A percentile compares a stretch with the other conserved stretches of the same genome.
Conservation (phyloP, 2,888 invertebrate species). For the Thalpophila matura region DNA sequence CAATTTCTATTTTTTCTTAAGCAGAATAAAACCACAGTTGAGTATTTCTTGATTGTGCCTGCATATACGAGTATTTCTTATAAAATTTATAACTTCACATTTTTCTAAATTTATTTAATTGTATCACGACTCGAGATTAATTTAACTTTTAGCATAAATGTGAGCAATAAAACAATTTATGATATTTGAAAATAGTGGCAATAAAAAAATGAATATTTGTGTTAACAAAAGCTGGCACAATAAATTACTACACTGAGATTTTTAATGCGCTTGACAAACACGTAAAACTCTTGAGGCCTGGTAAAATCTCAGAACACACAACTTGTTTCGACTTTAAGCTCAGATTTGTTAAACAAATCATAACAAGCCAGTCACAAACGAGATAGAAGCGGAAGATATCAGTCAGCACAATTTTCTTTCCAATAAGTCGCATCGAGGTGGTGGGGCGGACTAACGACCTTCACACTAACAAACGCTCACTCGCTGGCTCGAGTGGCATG, state of each 20-base stretch:
- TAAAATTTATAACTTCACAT: no score
- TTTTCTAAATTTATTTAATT: no score
- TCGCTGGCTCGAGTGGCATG: slow-evolving; percentile 72
- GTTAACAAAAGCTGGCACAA: slow-evolving; percentile 4
- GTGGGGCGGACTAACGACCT: slow-evolving; percentile 75
- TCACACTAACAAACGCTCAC: slow-evolving; percentile 70
- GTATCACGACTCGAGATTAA: not conserved
- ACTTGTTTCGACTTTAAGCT: slow-evolving; percentile 5
- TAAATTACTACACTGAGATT: not conserved
- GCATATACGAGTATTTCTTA: no score
- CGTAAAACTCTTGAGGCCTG: slow-evolving; percentile 7
- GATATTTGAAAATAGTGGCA: slow-evolving; percentile 12
- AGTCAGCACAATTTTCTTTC: slow-evolving; percentile 81
- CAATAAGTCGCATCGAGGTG: slow-evolving; percentile 73
- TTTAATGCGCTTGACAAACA: not conserved
- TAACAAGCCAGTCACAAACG: slow-evolving; percentile 68
- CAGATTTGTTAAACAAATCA: slow-evolving; percentile 48
- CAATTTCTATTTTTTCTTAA: no score
- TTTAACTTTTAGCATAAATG: not conserved
- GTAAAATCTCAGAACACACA: slow-evolving; percentile 7
- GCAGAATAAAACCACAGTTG: no score
- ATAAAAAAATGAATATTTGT: slow-evolving; percentile 16
- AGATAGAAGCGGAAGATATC: slow-evolving; percentile 69
- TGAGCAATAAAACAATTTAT: slow-evolving; percentile 1
- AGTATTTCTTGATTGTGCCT: no score